Percentiles rank a stretch among this genome's conserved stretches.
Conservation (phyloP, 1,140 invertebrate species). For the Drosophila insularis region DNA sequence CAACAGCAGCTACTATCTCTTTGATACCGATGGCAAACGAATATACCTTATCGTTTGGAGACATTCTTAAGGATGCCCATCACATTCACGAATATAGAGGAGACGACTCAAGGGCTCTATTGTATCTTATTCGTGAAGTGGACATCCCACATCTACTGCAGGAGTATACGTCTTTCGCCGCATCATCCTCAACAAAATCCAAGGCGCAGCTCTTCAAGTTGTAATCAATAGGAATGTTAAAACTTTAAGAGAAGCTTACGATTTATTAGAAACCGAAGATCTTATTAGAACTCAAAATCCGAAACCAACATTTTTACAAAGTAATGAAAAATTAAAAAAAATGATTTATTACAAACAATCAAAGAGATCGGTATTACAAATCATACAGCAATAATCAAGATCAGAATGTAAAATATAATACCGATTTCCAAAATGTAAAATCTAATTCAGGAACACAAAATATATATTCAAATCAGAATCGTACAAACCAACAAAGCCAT, state of each 20-base stretch:
- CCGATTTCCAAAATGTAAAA: slow-evolving; percentile 29
- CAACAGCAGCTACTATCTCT: slow-evolving; percentile 16
- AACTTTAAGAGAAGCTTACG: neutral
- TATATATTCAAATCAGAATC: slow-evolving; percentile 28
- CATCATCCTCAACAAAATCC: slow-evolving; percentile 38
- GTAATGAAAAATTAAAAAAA: neutral
- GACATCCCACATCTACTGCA: slow-evolving; percentile 5
- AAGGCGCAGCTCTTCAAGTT: slow-evolving; percentile 35
- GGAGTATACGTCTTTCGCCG: neutral
- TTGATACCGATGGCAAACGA: slow-evolving; percentile 3
- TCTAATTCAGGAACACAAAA: slow-evolving; percentile 26
- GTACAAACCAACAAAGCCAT: slow-evolving; percentile 25
- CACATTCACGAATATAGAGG: slow-evolving; percentile 26
- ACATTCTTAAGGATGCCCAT: neutral
- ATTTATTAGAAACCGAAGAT: neutral
- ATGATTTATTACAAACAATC: neutral
- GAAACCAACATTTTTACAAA: neutral
- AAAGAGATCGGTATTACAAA: neutral
- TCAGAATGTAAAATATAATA: slow-evolving; percentile 23
- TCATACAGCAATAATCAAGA: slow-evolving; percentile 9
- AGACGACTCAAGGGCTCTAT: slow-evolving; percentile 31
- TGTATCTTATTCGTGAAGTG: slow-evolving; percentile 38
- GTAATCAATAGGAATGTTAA: slow-evolving; percentile 4
- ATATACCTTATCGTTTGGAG: neutral
- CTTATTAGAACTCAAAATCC: neutral